Conservation (phyloP, 37 sponge, comb jelly and placozoan genomes). For the Lycopodina hypogea region DNA sequence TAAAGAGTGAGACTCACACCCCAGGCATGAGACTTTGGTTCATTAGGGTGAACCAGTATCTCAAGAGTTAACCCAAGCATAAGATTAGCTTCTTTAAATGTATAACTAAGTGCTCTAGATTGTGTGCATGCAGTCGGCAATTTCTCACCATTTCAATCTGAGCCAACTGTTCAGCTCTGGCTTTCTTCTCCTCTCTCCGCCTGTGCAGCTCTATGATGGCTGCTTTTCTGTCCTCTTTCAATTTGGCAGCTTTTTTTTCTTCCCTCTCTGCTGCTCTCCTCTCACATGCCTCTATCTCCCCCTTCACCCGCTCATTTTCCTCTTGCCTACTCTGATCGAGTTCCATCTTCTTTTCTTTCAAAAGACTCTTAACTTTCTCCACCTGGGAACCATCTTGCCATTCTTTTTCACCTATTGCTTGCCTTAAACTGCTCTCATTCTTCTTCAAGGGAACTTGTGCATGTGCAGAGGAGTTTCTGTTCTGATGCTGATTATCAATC, state of each 20-base stretch:
- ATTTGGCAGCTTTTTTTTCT: conserved; percentile 37
- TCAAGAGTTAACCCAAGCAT: no score
- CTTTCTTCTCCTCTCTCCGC: conserved; percentile 82
- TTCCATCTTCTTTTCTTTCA: conserved; percentile 41
- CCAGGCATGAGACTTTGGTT: no score
- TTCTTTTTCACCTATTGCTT: not conserved
- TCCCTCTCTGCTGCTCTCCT: conserved; percentile 28
- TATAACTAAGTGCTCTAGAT: no score
- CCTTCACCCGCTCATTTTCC: not conserved
- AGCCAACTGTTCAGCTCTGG: conserved; percentile 47
- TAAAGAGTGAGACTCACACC: no score
- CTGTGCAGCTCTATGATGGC: conserved; percentile 72
- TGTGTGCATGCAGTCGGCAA: no score
- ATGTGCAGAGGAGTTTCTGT: no score
- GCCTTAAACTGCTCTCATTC: no score
- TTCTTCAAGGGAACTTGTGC: no score
- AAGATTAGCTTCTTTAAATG: no score
- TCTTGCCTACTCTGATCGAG: conserved; percentile 44
- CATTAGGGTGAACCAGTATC: no score
- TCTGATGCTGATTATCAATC: no score
- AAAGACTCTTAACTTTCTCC: conserved; percentile 25
- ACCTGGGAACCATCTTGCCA: not conserved
- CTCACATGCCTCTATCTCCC: conserved; percentile 7
- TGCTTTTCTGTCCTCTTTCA: conserved; percentile 60
- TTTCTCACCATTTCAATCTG: conserved; percentile 82